A percentile compares a stretch with the other conserved stretches of the same genome.
phyloP scores from a whole-genome alignment of 2,888 invertebrate genomes.

The Papilio protenor region DNA sequence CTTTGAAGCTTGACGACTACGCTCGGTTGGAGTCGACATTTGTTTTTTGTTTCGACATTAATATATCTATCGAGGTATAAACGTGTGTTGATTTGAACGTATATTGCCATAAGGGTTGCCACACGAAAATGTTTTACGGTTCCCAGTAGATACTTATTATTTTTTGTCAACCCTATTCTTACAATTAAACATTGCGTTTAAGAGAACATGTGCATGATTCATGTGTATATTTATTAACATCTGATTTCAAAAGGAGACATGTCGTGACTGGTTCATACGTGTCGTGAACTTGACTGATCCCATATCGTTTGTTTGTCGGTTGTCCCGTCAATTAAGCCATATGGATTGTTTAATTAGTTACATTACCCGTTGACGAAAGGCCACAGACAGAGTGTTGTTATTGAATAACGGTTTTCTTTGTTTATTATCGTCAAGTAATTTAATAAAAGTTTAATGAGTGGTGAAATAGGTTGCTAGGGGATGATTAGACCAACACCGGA shows the following conservation, averaged over 20 bases:
- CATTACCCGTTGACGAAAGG: slow-evolving; percentile 63
- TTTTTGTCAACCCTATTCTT: slow-evolving; percentile 5
- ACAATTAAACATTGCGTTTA: slow-evolving; percentile 48
- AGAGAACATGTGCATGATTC: slow-evolving; percentile 60
- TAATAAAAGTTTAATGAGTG: background rate
- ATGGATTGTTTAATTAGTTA: slow-evolving; percentile 66
- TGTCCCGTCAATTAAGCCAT: slow-evolving; percentile 65
- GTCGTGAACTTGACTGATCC: slow-evolving; percentile 78
- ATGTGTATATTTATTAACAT: slow-evolving; percentile 72
- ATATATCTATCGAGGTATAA: slow-evolving; percentile 19
- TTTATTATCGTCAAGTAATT: background rate
- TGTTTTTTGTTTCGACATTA: slow-evolving; percentile 21
- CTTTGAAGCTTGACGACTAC: slow-evolving; percentile 32
- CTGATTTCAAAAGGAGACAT: slow-evolving; percentile 64
- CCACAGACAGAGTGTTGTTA: slow-evolving; percentile 56
- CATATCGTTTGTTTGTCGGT: slow-evolving; percentile 66
- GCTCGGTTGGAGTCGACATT: slow-evolving; percentile 29
- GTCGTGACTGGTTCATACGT: slow-evolving; percentile 78
- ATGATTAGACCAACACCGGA: background rate
- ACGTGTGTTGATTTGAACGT: slow-evolving; percentile 23
- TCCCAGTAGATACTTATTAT: background rate
- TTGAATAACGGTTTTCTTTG: background rate
- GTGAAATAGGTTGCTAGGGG: background rate
- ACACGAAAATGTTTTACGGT: background rate
- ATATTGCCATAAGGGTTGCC: slow-evolving; percentile 12